Evolutionary conservation across 2,113 vertebrate genomes (phyloP).

Genomic region (Ginglymostoma cirratum): DNA sequence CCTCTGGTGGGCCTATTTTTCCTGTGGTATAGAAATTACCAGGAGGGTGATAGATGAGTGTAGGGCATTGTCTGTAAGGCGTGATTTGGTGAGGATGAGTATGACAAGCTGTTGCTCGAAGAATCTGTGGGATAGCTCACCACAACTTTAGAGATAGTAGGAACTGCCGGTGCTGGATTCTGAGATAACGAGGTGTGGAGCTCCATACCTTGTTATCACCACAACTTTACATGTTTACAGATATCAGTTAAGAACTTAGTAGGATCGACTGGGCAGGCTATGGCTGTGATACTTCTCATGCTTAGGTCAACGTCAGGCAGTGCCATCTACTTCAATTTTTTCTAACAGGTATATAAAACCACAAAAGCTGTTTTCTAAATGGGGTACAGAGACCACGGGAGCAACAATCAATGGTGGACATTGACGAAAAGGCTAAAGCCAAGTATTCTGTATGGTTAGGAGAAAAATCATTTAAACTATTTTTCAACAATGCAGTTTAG

Average conservation of each 20-base stretch:
- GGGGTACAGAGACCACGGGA: neutral
- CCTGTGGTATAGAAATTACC: neutral
- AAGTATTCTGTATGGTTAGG: neutral
- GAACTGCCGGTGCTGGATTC: too few relatives aligned
- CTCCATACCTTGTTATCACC: too few relatives aligned
- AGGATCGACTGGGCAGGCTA: neutral
- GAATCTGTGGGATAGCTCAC: neutral
- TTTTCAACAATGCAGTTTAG: neutral
- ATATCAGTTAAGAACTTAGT: neutral
- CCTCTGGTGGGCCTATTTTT: neutral
- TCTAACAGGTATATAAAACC: neutral
- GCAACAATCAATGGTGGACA: neutral
- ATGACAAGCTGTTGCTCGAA: too few relatives aligned
- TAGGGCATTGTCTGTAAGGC: neutral
- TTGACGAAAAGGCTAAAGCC: neutral
- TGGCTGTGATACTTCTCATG: neutral
- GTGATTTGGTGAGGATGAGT: neutral
- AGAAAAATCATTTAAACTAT: neutral
- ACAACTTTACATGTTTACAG: too few relatives aligned
- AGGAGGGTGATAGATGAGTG: neutral
- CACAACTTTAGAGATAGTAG: too few relatives aligned
- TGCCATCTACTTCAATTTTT: neutral
- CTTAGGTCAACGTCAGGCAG: neutral
- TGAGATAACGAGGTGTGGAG: too few relatives aligned
- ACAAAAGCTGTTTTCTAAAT: neutral